Base-by-base conservation (phyloP, 1,140 invertebrate species). In the Arion vulgaris region DNA sequence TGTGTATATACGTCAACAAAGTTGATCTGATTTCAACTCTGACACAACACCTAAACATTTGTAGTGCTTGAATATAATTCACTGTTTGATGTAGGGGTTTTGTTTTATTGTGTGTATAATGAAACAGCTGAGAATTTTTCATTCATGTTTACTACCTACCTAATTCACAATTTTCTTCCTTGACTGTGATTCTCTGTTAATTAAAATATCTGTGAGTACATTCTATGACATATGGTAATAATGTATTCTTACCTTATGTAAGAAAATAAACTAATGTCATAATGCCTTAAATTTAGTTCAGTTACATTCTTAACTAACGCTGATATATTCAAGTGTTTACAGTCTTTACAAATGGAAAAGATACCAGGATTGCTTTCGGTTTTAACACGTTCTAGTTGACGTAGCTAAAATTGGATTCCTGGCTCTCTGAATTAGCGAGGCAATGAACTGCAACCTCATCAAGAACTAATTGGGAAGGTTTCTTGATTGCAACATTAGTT, bases 81-180 rank as follows among this genome's bases (percentile, higher is more conserved):
- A 7, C 62, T 66, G 28, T 32, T 66, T 66, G 7, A 66, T 66
- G 28, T 28, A 23, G 11, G 62, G 5, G 5, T 62, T 19, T 62
- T 62, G 57, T 62, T 57, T 45, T 45, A 45, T 45, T 57, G 53
- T 57, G 9, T 11, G 53, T n/a, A 57, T 11, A 5, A 57, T 57
- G 51, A 57, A 26, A 7, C 19, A 57, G 51, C 51, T 57, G 51
- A 57, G 51, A 17, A 57, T 57, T 57, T 57, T 57, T 45, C 41
- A 45, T 57, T 57, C 26, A 57, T 66, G 62, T 66, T 28, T 66
- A 23, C n/a, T n/a, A n/a, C n/a, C n/a, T n/a, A n/a, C 62, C 5
- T 66, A 7, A 28, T 66, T 66, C 62, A 66, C 62, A 28, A 57
- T 66, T 66, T 66, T 66, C 62, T 66, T 66, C 62, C 62, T 23